Base-by-base conservation (phyloP, 2,797 vertebrate species). In the Apogon hyalosoma region DNA sequence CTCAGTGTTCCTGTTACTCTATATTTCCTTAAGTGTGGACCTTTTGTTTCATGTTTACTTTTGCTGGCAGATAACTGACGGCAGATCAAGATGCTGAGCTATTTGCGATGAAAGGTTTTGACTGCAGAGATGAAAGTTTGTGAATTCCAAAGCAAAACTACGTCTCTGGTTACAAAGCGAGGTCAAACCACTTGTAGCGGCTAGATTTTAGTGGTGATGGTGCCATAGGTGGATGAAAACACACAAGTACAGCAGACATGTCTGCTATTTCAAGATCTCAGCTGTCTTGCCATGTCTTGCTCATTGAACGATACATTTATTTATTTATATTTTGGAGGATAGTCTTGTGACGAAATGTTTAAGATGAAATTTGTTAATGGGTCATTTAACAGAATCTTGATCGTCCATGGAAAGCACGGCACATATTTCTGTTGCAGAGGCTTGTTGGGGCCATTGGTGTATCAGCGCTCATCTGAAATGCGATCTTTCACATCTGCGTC, bases 101-200 rank as follows among this genome's bases (percentile, higher is more conserved):
- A 42, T 69, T 90, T 74, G 89, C 49, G 86, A 86, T 91, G 92
- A 94, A 94, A 93, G 91, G 86, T 92, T 92, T 92, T 90, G 91
- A 93, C 90, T 92, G 82, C 65, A 4, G 79, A 92, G 92, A 92
- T 91, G 90, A 94, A 94, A 93, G 92, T 93, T 94, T 89, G 89
- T 50, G 89, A 93, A 94, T 94, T 94, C 94, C 92, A 83, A 72
- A 84, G 80, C 57, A 86, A 86, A 86, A 88, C 88, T 69, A 28
- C 3, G 41, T 90, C 89, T 95, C 93, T 21, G 46, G 82, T 95
- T 95, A 93, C 94, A 92, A 88, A 93, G 89, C 80, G 67, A 92
- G 93, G 94, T 94, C 93, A 94, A 93, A 89, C 91, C 93, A 92
- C 91, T 95, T 94, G 90, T 73, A 72, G 74, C 83, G 93, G 93